Conservation (phyloP, 2,888 invertebrate genomes). For the Melieria picta region DNA sequence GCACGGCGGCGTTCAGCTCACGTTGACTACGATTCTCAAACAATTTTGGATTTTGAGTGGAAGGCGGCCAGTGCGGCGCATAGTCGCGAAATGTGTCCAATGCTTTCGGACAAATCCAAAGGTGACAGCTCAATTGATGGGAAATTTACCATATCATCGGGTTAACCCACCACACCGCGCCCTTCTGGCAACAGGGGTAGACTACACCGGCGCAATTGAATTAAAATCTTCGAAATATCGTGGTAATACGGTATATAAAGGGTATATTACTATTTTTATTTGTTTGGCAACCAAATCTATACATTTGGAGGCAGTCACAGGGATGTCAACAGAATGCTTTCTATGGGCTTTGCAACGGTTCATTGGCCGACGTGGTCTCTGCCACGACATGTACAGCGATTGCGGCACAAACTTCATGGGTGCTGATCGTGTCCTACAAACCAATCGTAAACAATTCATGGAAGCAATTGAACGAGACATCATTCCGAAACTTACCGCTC, state of each 20-base stretch:
- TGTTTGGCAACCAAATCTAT: constrained; percentile 36
- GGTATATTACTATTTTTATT: constrained; percentile 36
- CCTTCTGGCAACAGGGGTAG: constrained; percentile 32
- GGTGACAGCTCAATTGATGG: constrained; percentile 34
- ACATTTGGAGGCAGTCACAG: constrained; percentile 36
- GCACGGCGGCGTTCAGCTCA: constrained; percentile 29
- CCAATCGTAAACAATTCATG: neutral
- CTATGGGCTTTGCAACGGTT: constrained; percentile 30
- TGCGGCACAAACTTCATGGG: constrained; percentile 12
- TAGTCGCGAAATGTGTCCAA: constrained; percentile 16
- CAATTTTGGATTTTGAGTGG: constrained; percentile 23
- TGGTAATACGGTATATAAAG: constrained; percentile 31
- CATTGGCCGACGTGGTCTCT: constrained; percentile 28
- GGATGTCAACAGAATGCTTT: constrained; percentile 30
- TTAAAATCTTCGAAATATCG: constrained; percentile 29
- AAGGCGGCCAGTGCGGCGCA: neutral
- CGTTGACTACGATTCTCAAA: constrained; percentile 13
- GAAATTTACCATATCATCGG: constrained; percentile 24
- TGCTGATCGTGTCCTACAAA: neutral
- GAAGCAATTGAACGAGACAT: constrained; percentile 5
- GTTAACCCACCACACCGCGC: constrained; percentile 26
- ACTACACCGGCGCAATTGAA: constrained; percentile 33
- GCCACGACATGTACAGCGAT: constrained; percentile 20
- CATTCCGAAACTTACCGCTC: constrained; percentile 7
- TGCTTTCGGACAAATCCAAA: constrained; percentile 34